These are phyloP conservation scores for Rhabditophanes sp. DNA, from an alignment of 2,888 invertebrate genomes.

Conservation along the genomic window DNA sequence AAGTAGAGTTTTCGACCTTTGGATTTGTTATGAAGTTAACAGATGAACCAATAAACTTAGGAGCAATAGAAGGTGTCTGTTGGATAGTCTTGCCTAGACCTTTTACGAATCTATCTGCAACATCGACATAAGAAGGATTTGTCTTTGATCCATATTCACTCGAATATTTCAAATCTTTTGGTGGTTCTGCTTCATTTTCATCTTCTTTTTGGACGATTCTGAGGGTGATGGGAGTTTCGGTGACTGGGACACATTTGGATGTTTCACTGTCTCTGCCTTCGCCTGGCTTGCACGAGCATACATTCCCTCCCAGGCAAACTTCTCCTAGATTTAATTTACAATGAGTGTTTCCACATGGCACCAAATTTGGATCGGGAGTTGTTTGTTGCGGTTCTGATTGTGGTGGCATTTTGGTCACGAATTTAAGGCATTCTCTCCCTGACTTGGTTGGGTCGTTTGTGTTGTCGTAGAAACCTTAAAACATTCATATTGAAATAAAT, in stretches of 20 bases:
- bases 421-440: constrained; percentile 26
- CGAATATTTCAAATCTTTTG: constrained; percentile 22
- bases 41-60: no score
- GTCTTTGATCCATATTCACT: constrained; percentile 29
- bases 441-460: constrained; percentile 20
- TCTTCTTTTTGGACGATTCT: constrained; percentile 20
- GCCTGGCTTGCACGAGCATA: constrained; percentile 29
- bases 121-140: constrained; percentile 29
- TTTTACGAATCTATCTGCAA: constrained; percentile 15
- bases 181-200: no score
- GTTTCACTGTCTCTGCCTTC: constrained; percentile 15
- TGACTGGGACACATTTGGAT: constrained; percentile 22
- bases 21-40: constrained; percentile 34
- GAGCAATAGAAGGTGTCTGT: constrained; percentile 20
- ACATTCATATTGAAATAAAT: no score
- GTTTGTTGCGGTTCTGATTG: constrained; percentile 11
- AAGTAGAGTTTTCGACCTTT: constrained; percentile 25
- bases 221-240: constrained; percentile 25
- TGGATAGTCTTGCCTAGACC: constrained; percentile 23
- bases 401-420: constrained; percentile 1
- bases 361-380: constrained; percentile 18
- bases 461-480: constrained; percentile 22
- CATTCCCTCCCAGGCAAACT: constrained; percentile 30
- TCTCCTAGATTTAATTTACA: constrained; percentile 17
- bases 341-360: constrained; percentile 19